Base-by-base conservation (phyloP, 2,113 vertebrate species). In the Pycnonotus jocosus region DNA sequence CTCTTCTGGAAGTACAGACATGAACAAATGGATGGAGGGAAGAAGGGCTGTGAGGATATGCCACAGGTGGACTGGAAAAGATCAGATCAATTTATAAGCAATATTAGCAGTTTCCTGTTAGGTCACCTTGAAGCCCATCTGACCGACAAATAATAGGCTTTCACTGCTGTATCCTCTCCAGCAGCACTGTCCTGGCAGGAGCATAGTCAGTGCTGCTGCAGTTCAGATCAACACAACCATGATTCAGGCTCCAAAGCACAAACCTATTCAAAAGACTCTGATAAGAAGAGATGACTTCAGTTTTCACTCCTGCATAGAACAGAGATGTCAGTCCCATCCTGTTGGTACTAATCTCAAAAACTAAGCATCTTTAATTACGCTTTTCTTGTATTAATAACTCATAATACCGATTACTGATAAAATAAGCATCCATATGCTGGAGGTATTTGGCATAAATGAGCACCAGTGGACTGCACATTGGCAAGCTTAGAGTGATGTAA, bases 391-490 rank as follows among this genome's bases (percentile, higher is more conserved):
- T 81, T 64, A 86, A 28, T 80, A 90, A 72, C 33, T 74, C 60
- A n/a, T 71, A 76, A 64, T 66, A 51, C 58, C 61, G 81, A 60
- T 71, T 87, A 71, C 35, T 81, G 64, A 79, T 64, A 74, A 85
- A 94, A 86, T 65, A 92, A 93, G 31, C 44, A 23, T 68, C 70
- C 35, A n/a, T 78, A 81, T 81, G 56, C 56, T 91, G 37, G 47
- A 92, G 20, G 31, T 91, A 74, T 74, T 85, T 96, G 80, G 71
- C 88, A 86, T 74, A 93, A 95, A 91, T 42, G 91, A 81, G 76
- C 38, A 77, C 30, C 62, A 77, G 51, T 38, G 45, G 61, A 88
- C 22, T 90, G n/a, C 58, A 78, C 19, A 18, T 22, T 93, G 91
- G 72, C 80, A 86, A 92, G 51, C n/a, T 18, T 51, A 77, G 12